A percentile compares a stretch with the other conserved stretches of the same genome.
Evolutionary conservation across 2,888 invertebrate genomes (phyloP).

Genomic region (Aphodius sticticus): DNA sequence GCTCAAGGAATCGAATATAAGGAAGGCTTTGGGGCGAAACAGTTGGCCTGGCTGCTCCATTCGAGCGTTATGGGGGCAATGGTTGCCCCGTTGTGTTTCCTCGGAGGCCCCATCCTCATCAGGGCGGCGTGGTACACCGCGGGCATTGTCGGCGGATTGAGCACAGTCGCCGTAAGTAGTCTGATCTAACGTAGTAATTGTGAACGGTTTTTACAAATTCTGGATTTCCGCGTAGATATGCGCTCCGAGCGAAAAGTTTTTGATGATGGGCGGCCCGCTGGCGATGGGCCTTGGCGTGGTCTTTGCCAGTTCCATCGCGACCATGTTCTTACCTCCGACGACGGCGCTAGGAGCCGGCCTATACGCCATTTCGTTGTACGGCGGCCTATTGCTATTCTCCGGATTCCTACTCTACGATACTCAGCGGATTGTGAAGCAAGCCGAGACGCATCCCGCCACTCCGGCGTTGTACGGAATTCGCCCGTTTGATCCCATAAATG

Average conservation of each 20-base stretch:
- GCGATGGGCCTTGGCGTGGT: slow-evolving; percentile 97
- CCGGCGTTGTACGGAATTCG: slow-evolving; percentile 62
- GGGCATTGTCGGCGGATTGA: slow-evolving; percentile 93
- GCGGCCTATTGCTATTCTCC: slow-evolving; percentile 93
- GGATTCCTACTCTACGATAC: slow-evolving; percentile 95
- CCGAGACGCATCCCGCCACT: slow-evolving; percentile 79
- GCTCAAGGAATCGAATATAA: slow-evolving; percentile 86
- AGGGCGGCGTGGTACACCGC: slow-evolving; percentile 95
- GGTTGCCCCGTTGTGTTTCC: slow-evolving; percentile 88
- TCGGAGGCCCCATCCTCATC: slow-evolving; percentile 90
- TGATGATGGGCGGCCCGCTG: slow-evolving; percentile 94
- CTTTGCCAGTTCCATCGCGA: slow-evolving; percentile 90
- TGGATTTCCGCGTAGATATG: slow-evolving; percentile 64
- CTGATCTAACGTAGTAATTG: not conserved
- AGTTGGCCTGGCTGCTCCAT: slow-evolving; percentile 86
- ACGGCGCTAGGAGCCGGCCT: slow-evolving; percentile 90
- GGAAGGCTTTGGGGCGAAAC: slow-evolving; percentile 83
- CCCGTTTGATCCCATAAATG: slow-evolving; percentile 94
- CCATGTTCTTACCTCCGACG: slow-evolving; percentile 91
- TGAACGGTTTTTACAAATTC: not conserved
- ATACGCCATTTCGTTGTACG: slow-evolving; percentile 92
- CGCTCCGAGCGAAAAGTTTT: slow-evolving; percentile 96
- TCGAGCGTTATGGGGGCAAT: slow-evolving; percentile 91
- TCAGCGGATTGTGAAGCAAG: slow-evolving; percentile 86
- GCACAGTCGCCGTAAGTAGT: slow-evolving; percentile 77